These are phyloP conservation scores for Colius striatus DNA, from an alignment of 2,113 vertebrate genomes.

Conservation along the genomic window DNA sequence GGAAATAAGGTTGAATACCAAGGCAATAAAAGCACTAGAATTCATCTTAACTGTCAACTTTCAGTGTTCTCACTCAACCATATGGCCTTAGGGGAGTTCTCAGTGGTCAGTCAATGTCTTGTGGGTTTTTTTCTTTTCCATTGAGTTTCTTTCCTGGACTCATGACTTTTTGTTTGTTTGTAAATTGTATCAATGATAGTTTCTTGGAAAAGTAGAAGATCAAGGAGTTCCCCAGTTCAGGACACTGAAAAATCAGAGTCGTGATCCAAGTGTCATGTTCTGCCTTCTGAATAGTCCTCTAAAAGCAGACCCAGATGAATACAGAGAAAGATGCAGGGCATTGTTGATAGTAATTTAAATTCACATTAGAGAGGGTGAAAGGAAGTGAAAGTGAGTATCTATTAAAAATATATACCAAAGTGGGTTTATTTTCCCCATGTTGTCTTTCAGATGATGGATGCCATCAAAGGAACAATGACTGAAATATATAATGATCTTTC, in stretches of 20 bases:
- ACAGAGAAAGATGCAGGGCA: neutral
- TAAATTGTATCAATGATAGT: neutral
- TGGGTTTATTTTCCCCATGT: neutral
- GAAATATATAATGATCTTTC: constrained; percentile 98
- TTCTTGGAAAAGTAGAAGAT: neutral
- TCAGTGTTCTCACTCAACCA: neutral
- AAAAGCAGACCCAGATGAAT: neutral
- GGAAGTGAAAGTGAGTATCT: neutral
- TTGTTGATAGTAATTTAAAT: neutral
- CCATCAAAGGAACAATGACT: constrained; percentile 98
- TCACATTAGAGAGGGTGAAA: neutral
- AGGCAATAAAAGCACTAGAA: neutral
- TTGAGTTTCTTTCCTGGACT: neutral
- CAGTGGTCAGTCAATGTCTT: neutral
- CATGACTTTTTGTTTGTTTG: neutral
- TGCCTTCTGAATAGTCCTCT: neutral
- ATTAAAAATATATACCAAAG: neutral
- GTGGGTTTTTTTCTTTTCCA: neutral
- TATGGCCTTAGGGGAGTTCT: neutral
- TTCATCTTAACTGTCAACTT: neutral
- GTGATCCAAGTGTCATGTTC: neutral
- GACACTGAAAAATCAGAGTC: neutral
- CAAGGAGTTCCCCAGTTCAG: neutral
- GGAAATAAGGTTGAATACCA: neutral
- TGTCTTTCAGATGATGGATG: constrained; percentile 92